phyloP scores from a whole-genome alignment of 2,113 vertebrate species.

The Aphyosemion australe region DNA sequence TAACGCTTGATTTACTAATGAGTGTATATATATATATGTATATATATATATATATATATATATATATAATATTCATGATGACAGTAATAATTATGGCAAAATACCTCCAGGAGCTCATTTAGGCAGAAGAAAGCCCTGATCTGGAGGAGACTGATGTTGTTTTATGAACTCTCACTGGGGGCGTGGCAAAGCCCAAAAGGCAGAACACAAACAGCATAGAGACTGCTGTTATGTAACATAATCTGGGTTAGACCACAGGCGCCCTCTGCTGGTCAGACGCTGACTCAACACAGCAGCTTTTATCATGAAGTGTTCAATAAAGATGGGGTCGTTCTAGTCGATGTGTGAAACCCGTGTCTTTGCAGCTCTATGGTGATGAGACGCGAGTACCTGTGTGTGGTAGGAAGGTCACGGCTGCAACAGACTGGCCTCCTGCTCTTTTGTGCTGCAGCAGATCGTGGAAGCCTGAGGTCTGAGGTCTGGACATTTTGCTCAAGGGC shows the following conservation, averaged over 20 bases:
- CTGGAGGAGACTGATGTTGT: conserved; percentile 24
- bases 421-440: conserved; percentile 52
- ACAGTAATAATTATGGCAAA: conserved; percentile 5
- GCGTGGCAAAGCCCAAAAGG: conserved; percentile 40
- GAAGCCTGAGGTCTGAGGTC: conserved; percentile 63
- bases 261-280: conserved; percentile 53
- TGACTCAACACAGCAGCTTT: neutral
- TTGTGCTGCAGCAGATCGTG: conserved; percentile 70
- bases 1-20: too few relatives aligned
- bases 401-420: conserved; percentile 68
- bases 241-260: conserved; percentile 16
- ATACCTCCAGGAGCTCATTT: conserved; percentile 14
- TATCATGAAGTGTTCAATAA: neutral
- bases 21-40: too few relatives aligned
- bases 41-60: too few relatives aligned
- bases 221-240: conserved; percentile 43
- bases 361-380: neutral
- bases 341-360: too few relatives aligned
- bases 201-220: conserved; percentile 38
- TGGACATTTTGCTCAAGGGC: conserved; percentile 76
- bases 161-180: conserved; percentile 17
- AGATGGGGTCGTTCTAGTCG: neutral
- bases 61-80: conserved; percentile 11
- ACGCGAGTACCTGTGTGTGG: conserved; percentile 70
- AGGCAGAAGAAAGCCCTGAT: conserved; percentile 26